phyloP scores from a whole-genome alignment of 2,113 vertebrate species.

The Chamaetylas fuelleborni region DNA sequence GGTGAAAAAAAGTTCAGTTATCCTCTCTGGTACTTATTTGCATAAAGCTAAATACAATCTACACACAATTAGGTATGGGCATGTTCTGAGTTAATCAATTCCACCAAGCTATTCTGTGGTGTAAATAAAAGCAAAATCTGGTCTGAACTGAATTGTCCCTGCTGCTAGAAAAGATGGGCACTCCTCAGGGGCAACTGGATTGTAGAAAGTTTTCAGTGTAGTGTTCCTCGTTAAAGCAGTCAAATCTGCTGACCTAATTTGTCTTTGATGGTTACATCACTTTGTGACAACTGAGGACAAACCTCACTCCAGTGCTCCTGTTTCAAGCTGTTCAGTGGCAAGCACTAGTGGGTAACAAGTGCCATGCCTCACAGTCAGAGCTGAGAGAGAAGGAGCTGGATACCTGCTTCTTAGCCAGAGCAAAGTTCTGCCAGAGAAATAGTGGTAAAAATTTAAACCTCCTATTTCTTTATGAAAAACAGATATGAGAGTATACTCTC shows the following conservation, averaged over 20 bases:
- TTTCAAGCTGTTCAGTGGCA: background rate
- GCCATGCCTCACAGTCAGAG: fast-evolving
- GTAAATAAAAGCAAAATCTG: background rate
- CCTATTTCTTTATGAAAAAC: background rate
- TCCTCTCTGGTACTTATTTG: background rate
- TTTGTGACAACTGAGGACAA: constrained; percentile 41
- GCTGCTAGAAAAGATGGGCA: background rate
- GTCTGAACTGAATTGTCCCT: background rate
- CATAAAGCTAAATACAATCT: background rate
- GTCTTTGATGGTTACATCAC: constrained; percentile 18
- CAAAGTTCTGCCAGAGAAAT: background rate
- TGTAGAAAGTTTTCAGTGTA: background rate
- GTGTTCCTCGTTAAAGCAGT: background rate
- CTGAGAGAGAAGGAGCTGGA: background rate
- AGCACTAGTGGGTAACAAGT: background rate
- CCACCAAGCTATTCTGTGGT: background rate
- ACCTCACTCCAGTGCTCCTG: background rate
- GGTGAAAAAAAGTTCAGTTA: background rate
- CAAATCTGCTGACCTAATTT: constrained; percentile 35
- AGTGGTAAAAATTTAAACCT: background rate
- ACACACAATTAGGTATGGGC: background rate
- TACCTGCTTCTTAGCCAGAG: background rate
- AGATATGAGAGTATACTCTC: background rate
- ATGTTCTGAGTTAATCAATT: background rate
- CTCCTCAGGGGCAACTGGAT: background rate